Percentiles rank a stretch among this genome's conserved stretches.
Conservation (phyloP, 2,797 vertebrate genomes). For the Meda fulgida region DNA sequence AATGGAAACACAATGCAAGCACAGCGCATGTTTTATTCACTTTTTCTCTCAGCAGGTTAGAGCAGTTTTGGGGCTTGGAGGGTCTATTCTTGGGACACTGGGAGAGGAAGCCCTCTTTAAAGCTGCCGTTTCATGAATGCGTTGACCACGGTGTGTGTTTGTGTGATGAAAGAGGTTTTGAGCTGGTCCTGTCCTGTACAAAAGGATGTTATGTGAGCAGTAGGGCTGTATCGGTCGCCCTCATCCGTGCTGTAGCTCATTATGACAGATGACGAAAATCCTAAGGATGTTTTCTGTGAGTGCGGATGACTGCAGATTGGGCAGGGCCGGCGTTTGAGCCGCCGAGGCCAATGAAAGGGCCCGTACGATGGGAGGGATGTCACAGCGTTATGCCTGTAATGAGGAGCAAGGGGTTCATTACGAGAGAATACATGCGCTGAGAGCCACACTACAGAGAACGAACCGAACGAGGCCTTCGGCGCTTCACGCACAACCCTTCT, state of each 20-base stretch:
- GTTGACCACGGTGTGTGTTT: neutral
- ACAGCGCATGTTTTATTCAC: conserved; percentile 73
- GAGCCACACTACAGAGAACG: conserved; percentile 15
- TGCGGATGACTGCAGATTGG: conserved; percentile 6
- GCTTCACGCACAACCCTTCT: neutral
- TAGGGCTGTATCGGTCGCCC: neutral
- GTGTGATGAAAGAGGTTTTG: neutral
- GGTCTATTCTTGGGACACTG: neutral
- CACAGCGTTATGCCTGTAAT: conserved; percentile 40
- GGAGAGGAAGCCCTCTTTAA: neutral
- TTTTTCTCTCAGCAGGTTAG: conserved; percentile 65
- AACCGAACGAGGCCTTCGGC: conserved; percentile 23
- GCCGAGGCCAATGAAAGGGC: conserved; percentile 20
- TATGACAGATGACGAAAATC: conserved; percentile 1
- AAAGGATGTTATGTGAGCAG: neutral
- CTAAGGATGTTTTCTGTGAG: conserved; percentile 32
- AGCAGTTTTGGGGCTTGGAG: conserved; percentile 56
- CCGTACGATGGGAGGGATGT: conserved; percentile 27
- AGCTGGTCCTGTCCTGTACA: neutral
- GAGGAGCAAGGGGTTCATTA: conserved; percentile 44
- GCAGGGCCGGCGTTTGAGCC: neutral
- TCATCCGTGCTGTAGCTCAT: neutral
- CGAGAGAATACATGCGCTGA: conserved; percentile 19
- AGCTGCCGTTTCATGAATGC: neutral
- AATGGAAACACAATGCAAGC: conserved; percentile 66